Evolutionary conservation across 1,140 invertebrate species (phyloP).

Genomic region (Cherax quadricarinatus): DNA sequence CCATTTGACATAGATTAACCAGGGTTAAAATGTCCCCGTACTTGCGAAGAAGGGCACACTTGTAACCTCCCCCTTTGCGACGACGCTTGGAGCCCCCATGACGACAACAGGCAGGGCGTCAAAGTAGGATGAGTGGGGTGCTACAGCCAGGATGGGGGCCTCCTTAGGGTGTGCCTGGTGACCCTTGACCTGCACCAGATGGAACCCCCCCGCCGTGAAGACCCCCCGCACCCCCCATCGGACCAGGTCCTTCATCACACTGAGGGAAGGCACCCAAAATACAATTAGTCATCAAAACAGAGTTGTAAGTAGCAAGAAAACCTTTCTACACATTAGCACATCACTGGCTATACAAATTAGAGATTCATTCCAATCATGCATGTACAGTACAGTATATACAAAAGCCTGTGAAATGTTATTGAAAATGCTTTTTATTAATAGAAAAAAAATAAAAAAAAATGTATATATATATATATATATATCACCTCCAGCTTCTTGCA

Average conservation of each 20-base stretch:
- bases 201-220: constrained; percentile 89
- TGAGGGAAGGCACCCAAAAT: constrained; percentile 73
- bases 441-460: not conserved
- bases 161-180: constrained; percentile 82
- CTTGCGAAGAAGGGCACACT: constrained; percentile 91
- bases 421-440: not conserved
- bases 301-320: not conserved
- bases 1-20: not conserved
- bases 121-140: constrained; percentile 94
- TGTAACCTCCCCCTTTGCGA: constrained; percentile 89
- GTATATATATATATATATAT: not conserved
- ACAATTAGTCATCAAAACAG: not conserved
- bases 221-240: constrained; percentile 84
- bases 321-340: not conserved
- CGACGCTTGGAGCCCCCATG: constrained; percentile 89
- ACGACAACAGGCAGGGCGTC: constrained; percentile 90
- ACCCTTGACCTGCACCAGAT: constrained; percentile 84
- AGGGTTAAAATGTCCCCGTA: constrained; percentile 78
- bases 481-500: not conserved
- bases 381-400: not conserved
- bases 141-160: constrained; percentile 90
- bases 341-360: not conserved
- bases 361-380: not conserved
- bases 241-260: constrained; percentile 81
- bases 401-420: not conserved